Percentiles rank a stretch among this genome's conserved stretches.
phyloP scores from a whole-genome alignment of 2,888 invertebrate species.

The Steinernema hermaphroditum region DNA sequence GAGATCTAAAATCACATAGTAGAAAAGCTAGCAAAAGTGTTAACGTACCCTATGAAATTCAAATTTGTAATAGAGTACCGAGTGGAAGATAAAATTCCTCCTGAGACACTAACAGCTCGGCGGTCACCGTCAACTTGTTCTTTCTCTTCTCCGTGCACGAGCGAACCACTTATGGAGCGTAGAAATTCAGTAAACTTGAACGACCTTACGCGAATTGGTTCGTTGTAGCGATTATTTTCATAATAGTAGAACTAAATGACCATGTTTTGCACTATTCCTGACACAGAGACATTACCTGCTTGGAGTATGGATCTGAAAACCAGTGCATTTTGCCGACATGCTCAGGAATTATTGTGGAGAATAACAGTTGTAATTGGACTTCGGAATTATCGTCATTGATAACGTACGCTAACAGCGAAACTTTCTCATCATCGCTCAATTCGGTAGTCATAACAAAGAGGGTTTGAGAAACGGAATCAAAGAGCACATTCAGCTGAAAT shows the following conservation, averaged over 20 bases:
- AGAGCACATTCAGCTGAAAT: conserved; percentile 2
- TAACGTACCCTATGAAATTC: neutral
- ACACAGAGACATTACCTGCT: neutral
- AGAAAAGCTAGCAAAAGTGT: neutral
- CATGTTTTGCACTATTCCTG: neutral
- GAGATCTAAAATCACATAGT: neutral
- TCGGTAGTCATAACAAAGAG: neutral
- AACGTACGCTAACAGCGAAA: no score
- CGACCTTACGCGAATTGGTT: neutral
- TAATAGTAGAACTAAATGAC: neutral
- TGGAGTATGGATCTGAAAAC: neutral
- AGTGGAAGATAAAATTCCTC: neutral
- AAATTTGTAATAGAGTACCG: neutral
- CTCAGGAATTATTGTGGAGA: neutral
- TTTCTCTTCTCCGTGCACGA: neutral
- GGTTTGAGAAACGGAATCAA: neutral
- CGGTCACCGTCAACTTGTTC: neutral
- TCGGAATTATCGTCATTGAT: no score
- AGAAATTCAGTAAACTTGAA: neutral
- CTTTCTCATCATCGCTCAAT: no score
- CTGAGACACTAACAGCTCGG: neutral
- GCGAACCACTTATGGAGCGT: neutral
- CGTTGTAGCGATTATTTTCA: neutral
- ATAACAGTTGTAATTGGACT: no score
- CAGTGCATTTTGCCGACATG: neutral